A percentile compares a stretch with the other conserved stretches of the same genome.
Evolutionary conservation across 2,113 vertebrate species (phyloP).

Genomic region (Gymnarchus niloticus): DNA sequence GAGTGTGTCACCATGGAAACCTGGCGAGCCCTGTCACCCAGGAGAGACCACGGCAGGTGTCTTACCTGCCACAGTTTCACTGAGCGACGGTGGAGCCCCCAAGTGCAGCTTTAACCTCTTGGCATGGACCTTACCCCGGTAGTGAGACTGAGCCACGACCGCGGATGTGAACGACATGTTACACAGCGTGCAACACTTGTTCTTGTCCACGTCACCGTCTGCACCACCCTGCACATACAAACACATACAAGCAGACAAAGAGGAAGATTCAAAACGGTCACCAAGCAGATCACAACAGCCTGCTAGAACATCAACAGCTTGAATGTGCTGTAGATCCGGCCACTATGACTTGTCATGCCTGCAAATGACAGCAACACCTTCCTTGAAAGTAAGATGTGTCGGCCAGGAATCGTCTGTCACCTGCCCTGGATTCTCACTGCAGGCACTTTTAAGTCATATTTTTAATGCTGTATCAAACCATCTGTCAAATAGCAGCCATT

Average conservation of each 20-base stretch:
- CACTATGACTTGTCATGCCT: background rate
- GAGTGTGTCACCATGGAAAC: background rate
- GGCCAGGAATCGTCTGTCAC: background rate
- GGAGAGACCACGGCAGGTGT: background rate
- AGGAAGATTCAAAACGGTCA: background rate
- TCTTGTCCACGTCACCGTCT: conserved; percentile 22
- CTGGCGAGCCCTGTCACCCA: background rate
- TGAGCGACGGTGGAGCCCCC: conserved; percentile 56
- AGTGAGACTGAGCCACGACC: conserved; percentile 73
- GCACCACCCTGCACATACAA: conserved; percentile 14
- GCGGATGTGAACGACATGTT: conserved; percentile 77
- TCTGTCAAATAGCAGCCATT: background rate
- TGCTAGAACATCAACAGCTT: background rate
- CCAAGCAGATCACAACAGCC: background rate
- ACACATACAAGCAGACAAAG: background rate
- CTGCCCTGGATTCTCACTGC: background rate
- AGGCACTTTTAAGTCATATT: background rate
- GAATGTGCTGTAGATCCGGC: background rate
- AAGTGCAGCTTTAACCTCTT: conserved; percentile 73
- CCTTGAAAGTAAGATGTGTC: background rate
- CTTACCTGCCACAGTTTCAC: conserved; percentile 68
- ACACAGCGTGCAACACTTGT: conserved; percentile 38
- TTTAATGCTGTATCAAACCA: background rate
- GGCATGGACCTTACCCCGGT: conserved; percentile 76
- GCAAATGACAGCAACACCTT: background rate